Base-by-base conservation (phyloP, 2,113 vertebrate species). In the Bubo blakistoni region DNA sequence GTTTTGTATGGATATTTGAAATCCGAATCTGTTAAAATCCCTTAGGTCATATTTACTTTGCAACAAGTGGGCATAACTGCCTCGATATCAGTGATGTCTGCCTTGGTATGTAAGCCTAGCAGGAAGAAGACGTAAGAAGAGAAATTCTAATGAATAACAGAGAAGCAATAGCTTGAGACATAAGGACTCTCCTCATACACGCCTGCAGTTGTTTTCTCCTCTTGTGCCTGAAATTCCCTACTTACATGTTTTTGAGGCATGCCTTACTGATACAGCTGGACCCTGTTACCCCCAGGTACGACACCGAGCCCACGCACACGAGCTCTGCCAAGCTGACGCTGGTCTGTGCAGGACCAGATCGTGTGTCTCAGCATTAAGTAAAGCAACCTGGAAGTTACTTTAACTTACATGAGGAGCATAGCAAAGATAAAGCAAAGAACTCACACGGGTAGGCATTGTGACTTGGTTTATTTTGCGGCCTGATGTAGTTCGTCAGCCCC, bases 241-340 rank as follows among this genome's bases (percentile, higher is more conserved):
- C n/a, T 70, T 46, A 16, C 0, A 8, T 24, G 26, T 58, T 89
- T 86, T 18, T 76, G 77, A 93, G 66, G 40, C n/a, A 9, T 76
- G 57, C 66, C 57, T 82, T 42, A 51, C 18, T n/a, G 36, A 47
- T 70, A 11, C 0, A 3, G 30, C 36, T 51, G 69, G 15, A 81
- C 47, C 58, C 58, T 38, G n/a, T 30, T 42, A 30, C 13, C 34
- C 38, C 26, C 20, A n/a, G 20, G 46, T 76, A 11, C 0, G 7
- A 15, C 34, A 54, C 40, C 0, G 0, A 82, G 46, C 34, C 34
- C 27, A 34, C 0, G 1, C 6, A 18, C n/a, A 26, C 0, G 6
- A 72, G 34, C 30, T 66, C 67, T 81, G 62, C 46, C 57, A 67
- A 17, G 46, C 38, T 4, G 4, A 40, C 0, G 2, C 54, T 66